A percentile compares a stretch with the other conserved stretches of the same genome.
Conservation (phyloP, 2,888 invertebrate species). For the Sminthurinus aureus region DNA sequence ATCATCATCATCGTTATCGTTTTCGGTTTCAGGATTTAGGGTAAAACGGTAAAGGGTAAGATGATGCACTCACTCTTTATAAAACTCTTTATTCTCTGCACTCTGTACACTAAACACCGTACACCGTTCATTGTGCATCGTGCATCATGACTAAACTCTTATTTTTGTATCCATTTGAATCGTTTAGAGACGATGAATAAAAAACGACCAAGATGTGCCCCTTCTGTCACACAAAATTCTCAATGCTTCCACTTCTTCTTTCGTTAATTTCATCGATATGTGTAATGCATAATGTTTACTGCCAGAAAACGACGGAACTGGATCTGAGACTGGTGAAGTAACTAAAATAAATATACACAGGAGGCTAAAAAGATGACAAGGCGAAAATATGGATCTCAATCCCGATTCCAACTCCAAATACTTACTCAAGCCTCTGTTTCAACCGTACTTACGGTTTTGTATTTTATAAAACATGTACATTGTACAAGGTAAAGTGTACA, state of each 20-base stretch:
- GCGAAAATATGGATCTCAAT: neutral
- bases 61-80: neutral
- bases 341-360: neutral
- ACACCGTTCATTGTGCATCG: too few species aligned
- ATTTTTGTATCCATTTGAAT: neutral
- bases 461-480: too few species aligned
- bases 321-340: neutral
- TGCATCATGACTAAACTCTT: too few species aligned
- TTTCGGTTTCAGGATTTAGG: constrained; percentile 1
- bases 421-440: neutral
- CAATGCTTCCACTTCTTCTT: neutral
- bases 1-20: neutral
- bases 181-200: neutral
- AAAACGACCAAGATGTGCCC: neutral
- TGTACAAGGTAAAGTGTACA: too few species aligned
- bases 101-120: too few species aligned
- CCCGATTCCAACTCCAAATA: neutral
- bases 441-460: too few species aligned
- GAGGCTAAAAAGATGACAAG: constrained; percentile 4
- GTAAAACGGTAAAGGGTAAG: constrained; percentile 8
- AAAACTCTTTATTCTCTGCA: too few species aligned
- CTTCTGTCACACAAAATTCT: neutral
- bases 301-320: neutral
- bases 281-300: neutral
- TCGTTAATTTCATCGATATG: neutral